Conservation (phyloP, 2,888 invertebrate genomes). For the Ischnura elegans region DNA sequence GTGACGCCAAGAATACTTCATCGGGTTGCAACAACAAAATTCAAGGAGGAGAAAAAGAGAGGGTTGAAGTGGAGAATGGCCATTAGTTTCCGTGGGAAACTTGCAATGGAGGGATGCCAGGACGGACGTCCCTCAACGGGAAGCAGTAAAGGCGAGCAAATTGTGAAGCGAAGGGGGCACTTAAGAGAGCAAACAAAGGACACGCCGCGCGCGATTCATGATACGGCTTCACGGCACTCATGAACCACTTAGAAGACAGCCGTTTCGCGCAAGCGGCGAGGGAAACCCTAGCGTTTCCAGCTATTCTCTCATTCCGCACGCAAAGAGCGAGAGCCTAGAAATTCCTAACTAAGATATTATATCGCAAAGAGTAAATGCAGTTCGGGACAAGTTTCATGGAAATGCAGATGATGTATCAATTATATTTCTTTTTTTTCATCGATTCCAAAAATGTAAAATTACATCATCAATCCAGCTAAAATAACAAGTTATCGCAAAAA, state of each 20-base stretch:
- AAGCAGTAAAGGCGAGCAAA: not conserved
- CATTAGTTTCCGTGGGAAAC: not conserved
- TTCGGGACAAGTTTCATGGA: not conserved
- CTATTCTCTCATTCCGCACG: not conserved
- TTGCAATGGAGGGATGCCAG: not conserved
- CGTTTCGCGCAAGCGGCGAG: not conserved
- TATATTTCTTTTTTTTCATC: no score
- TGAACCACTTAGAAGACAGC: not conserved
- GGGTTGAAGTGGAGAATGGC: not conserved
- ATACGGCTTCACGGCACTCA: not conserved
- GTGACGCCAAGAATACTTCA: not conserved
- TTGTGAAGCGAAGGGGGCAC: not conserved
- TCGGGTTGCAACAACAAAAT: no score
- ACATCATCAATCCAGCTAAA: no score
- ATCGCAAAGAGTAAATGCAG: not conserved
- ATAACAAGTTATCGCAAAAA: no score
- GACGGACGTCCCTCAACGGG: not conserved
- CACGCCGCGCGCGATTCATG: not conserved
- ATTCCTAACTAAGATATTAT: not conserved
- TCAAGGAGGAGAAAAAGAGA: not conserved
- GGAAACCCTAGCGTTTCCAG: not conserved
- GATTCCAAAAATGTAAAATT: no score
- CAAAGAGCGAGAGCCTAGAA: not conserved
- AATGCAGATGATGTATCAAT: no score
- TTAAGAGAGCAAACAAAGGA: conserved; percentile 10